phyloP scores from a whole-genome alignment of 2,113 vertebrate genomes.

The Cololabis saira region DNA sequence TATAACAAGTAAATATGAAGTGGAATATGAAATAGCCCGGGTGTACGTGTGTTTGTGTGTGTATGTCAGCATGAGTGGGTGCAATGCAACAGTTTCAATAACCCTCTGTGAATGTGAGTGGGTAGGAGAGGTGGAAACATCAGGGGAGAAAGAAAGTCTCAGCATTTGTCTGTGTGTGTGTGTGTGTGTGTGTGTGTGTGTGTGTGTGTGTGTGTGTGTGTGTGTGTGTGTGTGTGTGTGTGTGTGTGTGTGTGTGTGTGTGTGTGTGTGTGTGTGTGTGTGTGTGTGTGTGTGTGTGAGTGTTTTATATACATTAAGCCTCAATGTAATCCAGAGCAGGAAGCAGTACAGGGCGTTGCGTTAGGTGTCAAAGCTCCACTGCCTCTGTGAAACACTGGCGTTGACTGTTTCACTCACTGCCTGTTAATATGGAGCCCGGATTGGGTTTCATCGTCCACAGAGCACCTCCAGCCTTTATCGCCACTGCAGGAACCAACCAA shows the following conservation, averaged over 20 bases:
- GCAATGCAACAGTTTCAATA: constrained; percentile 21
- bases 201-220: constrained; percentile 17
- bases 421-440: constrained; percentile 65
- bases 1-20: constrained; percentile 49
- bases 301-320: constrained; percentile 45
- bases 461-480: constrained; percentile 31
- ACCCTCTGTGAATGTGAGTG: constrained; percentile 30
- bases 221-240: constrained; percentile 26
- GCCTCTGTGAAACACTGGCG: constrained; percentile 69
- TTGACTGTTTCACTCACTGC: constrained; percentile 78
- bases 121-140: constrained; percentile 39
- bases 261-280: constrained; percentile 20
- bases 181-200: constrained; percentile 21
- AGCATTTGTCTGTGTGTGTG: constrained; percentile 19
- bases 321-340: constrained; percentile 74
- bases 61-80: constrained; percentile 16
- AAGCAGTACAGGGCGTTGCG: constrained; percentile 64
- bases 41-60: constrained; percentile 12
- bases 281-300: constrained; percentile 14
- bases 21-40: constrained; percentile 24
- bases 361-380: constrained; percentile 74
- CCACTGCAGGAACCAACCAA: constrained; percentile 32
- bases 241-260: constrained; percentile 20
- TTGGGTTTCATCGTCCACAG: constrained; percentile 58
- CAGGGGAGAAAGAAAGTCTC: constrained; percentile 7